A percentile compares a stretch with the other conserved stretches of the same genome.
Evolutionary conservation across 2,888 invertebrate species (phyloP).

Genomic region (Lithophane ornitopus): DNA sequence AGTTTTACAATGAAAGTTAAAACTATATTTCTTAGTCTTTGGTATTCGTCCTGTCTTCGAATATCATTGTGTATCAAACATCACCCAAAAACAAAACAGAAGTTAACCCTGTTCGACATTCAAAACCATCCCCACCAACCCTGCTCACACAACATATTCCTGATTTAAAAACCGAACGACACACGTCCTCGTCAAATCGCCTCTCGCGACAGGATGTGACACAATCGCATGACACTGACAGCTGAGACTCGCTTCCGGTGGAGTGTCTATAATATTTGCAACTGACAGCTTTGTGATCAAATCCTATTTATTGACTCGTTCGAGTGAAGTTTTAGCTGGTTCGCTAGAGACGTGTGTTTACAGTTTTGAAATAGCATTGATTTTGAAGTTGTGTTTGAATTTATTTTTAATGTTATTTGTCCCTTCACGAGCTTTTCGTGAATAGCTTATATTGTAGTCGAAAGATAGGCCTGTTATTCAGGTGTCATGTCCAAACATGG

Average conservation of each 20-base stretch:
- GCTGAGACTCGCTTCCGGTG: conserved; percentile 65
- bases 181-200: conserved; percentile 61
- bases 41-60: neutral
- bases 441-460: neutral
- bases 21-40: neutral
- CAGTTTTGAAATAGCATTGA: conserved; percentile 27
- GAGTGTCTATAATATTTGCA: conserved; percentile 68
- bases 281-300: conserved; percentile 66
- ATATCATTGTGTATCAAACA: neutral
- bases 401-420: neutral
- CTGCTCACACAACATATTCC: conserved; percentile 39
- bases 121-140: conserved; percentile 2
- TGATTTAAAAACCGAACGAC: conserved; percentile 59
- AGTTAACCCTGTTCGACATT: neutral
- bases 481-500: neutral
- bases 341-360: conserved; percentile 14
- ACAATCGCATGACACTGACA: conserved; percentile 65
- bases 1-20: neutral
- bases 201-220: conserved; percentile 63
- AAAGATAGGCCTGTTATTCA: neutral
- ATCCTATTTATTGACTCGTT: conserved; percentile 60
- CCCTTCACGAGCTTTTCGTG: neutral
- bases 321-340: conserved; percentile 48
- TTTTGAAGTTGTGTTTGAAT: neutral
- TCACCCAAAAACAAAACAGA: neutral